Conservation (phyloP, 2,113 vertebrate species). For the Colius striatus region DNA sequence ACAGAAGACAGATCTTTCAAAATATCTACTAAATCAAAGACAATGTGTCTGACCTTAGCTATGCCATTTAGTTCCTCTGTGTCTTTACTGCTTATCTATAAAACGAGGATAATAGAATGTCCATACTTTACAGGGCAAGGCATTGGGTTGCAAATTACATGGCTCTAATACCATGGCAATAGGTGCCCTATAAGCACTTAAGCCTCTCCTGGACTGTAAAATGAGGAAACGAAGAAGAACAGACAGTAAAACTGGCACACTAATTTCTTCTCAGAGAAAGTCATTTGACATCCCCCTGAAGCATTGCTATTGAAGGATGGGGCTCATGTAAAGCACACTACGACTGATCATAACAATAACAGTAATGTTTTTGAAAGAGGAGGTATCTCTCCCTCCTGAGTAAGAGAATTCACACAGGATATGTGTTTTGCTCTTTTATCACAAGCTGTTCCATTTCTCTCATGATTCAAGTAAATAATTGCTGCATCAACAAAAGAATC, state of each 20-base stretch:
- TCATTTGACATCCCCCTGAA: background rate
- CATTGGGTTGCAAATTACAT: background rate
- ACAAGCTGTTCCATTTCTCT: background rate
- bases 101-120: background rate
- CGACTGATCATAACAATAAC: background rate
- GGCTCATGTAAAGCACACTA: background rate
- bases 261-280: background rate
- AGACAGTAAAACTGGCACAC: background rate
- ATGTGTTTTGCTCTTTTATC: background rate
- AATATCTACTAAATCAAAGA: background rate
- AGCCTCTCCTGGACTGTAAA: background rate
- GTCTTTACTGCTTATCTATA: background rate
- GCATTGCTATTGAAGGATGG: background rate
- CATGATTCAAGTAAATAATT: constrained; percentile 20
- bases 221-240: background rate
- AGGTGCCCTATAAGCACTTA: background rate
- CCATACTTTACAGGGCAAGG: background rate
- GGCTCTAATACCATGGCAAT: background rate
- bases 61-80: background rate
- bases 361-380: background rate
- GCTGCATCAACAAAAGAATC: background rate
- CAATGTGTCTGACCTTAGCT: background rate
- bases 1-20: constrained; percentile 21
- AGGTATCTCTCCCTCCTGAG: background rate
- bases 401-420: background rate